These are phyloP conservation scores for Drosophila eugracilis DNA, from an alignment of 1,140 invertebrate genomes.

Conservation along the genomic window DNA sequence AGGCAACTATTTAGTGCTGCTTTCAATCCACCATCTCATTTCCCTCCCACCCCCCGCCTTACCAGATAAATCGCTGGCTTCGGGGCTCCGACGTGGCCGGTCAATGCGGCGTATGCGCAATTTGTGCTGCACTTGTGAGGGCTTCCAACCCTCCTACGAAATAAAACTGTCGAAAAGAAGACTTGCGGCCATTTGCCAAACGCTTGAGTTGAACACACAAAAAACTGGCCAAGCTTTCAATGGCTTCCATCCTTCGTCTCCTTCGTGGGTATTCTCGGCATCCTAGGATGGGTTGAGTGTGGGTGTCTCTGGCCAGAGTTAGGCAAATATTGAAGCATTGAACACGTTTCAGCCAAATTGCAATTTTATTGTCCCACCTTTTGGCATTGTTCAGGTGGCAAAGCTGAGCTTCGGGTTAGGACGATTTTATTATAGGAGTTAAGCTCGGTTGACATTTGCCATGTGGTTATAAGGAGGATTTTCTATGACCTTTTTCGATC, in stretches of 20 bases:
- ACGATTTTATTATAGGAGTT: conserved; percentile 15
- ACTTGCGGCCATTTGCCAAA: conserved; percentile 76
- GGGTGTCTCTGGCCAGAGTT: conserved; percentile 25
- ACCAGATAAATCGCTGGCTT: conserved; percentile 62
- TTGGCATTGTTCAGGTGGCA: conserved; percentile 25
- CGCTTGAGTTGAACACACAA: conserved; percentile 46
- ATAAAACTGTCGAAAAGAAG: conserved; percentile 75
- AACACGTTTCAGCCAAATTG: conserved; percentile 78
- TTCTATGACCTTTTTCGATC: no score
- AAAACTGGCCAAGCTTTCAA: conserved; percentile 41
- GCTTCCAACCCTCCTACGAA: conserved; percentile 27
- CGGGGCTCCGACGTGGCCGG: conserved; percentile 21
- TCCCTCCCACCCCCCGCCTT: no score
- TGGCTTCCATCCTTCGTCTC: conserved; percentile 23
- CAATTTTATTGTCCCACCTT: conserved; percentile 73
- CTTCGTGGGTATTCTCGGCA: background rate
- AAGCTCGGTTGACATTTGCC: background rate
- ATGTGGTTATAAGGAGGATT: background rate
- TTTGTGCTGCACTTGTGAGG: conserved; percentile 62
- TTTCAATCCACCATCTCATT: conserved; percentile 11
- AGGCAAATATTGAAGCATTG: conserved; percentile 75
- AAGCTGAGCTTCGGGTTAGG: background rate
- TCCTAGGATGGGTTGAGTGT: background rate
- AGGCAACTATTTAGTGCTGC: conserved; percentile 75
- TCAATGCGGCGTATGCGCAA: conserved; percentile 75